A percentile compares a stretch with the other conserved stretches of the same genome.
Conservation (phyloP, 2,888 invertebrate species). For the Polietes domitor region DNA sequence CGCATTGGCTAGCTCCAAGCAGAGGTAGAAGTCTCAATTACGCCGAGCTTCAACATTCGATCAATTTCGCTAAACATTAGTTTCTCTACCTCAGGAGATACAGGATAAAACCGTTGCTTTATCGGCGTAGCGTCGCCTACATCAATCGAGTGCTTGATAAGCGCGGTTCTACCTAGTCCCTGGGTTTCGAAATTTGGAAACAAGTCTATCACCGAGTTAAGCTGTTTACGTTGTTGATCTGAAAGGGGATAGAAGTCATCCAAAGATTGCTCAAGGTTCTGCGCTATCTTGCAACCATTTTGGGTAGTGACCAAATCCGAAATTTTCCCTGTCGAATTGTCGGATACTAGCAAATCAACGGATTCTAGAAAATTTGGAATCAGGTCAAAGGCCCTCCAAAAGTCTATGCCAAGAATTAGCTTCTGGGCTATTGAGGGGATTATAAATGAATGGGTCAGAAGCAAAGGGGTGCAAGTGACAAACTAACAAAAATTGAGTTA, state of each 20-base stretch:
- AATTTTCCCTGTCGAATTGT: not conserved
- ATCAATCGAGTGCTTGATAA: conserved; percentile 59
- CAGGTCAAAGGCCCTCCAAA: conserved; percentile 18
- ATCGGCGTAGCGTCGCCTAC: conserved; percentile 48
- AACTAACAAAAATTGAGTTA: no score
- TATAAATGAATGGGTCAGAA: no score
- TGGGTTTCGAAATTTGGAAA: conserved; percentile 27
- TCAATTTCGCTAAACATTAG: conserved; percentile 28
- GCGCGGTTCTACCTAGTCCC: conserved; percentile 43
- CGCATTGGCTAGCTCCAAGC: conserved; percentile 32
- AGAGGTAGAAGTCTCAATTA: not conserved
- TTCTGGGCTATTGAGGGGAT: conserved; percentile 11
- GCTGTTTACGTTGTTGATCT: not conserved
- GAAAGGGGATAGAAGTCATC: not conserved
- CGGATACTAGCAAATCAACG: not conserved
- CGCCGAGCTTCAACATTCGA: conserved; percentile 13
- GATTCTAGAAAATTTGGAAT: not conserved
- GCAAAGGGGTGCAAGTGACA: no score
- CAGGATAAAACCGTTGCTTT: conserved; percentile 62
- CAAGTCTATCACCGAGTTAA: not conserved
- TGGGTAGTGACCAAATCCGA: not conserved
- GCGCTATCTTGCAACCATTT: not conserved
- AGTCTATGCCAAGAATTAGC: conserved; percentile 32
- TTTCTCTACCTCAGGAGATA: conserved; percentile 39
- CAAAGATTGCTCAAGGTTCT: not conserved